Base-by-base conservation (phyloP, 1,140 invertebrate species). In the Bombyx mandarina region DNA sequence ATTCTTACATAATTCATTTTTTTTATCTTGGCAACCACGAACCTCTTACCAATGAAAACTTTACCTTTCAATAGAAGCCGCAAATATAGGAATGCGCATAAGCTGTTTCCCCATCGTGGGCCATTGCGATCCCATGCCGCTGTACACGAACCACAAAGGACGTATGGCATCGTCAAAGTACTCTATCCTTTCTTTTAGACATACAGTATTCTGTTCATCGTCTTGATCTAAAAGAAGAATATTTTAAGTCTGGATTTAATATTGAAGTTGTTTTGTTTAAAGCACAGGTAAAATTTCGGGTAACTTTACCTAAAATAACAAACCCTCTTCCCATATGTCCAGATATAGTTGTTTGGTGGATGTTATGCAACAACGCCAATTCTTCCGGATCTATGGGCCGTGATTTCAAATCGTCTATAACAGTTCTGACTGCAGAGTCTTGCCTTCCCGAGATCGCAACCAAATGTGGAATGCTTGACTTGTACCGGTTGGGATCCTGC, bases 71-170 rank as follows among this genome's bases (percentile, higher is more conserved):
- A 97, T 93, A 2, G 95, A 91, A 26, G 91, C 77, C 7, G 89
- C 88, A 76, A 97, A 96, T 8, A 90, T 70, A 9, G 93, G 91
- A 54, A 97, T 89, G 43, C 89, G 77, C 83, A 90, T 86, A 7
- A 91, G 77, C 7, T 87, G 82, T 52, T 88, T 77, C 22, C 93
- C 95, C 95, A 97, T 96, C 50, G 93, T 91, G 42, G 89, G 70
- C 95, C 96, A 97, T 70, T 98, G 95, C 2, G 93, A 93, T 9
- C 95, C 95, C 93, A 97, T 95, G 53, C 96, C 95, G 69, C 95
- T 93, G 85, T 95, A 97, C 4, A 97, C 90, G 81, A 94, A 96
- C 89, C 94, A 96, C 8, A 97, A 79, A 18, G 94, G 93, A 64
- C 90, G 77, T 60, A 88, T 83, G 6, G 85, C 77, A 5, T 88